phyloP scores from a whole-genome alignment of 1,140 invertebrate genomes.

The Aphaenogaster ashmeadi region DNA sequence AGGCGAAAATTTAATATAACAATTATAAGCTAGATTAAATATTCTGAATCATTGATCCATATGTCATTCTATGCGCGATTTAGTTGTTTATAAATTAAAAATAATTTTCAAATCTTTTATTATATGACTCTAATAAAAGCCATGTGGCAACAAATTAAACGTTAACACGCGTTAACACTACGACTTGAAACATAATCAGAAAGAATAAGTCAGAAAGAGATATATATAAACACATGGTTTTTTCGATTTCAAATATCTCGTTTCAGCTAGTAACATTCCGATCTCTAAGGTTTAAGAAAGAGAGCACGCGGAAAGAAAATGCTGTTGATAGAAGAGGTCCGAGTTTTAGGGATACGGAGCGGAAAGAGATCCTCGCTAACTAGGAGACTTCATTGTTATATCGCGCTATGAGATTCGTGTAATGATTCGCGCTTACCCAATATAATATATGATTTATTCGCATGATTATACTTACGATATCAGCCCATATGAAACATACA shows the following conservation, averaged over 20 bases:
- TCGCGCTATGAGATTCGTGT: constrained; percentile 47
- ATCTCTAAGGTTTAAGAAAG: background rate
- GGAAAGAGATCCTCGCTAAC: constrained; percentile 15
- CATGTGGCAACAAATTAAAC: background rate
- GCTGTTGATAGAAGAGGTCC: background rate
- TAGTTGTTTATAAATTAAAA: background rate
- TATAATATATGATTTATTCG: constrained; percentile 72
- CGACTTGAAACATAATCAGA: background rate
- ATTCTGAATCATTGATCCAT: background rate
- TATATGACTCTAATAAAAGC: background rate
- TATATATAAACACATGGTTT: background rate
- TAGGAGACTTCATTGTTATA: constrained; percentile 41
- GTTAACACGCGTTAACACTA: background rate
- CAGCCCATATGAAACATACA: background rate
- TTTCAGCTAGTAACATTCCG: background rate
- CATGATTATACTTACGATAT: constrained; percentile 59
- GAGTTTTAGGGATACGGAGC: background rate
- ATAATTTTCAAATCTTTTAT: background rate
- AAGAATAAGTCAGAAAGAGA: background rate
- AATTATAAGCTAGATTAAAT: background rate
- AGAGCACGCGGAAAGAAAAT: background rate
- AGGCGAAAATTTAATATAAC: background rate
- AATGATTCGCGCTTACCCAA: constrained; percentile 59
- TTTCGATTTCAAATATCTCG: constrained; percentile 17
- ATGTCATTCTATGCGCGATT: background rate